Base-by-base conservation (phyloP, 2,797 vertebrate genomes). In the Hoplostethus atlanticus region DNA sequence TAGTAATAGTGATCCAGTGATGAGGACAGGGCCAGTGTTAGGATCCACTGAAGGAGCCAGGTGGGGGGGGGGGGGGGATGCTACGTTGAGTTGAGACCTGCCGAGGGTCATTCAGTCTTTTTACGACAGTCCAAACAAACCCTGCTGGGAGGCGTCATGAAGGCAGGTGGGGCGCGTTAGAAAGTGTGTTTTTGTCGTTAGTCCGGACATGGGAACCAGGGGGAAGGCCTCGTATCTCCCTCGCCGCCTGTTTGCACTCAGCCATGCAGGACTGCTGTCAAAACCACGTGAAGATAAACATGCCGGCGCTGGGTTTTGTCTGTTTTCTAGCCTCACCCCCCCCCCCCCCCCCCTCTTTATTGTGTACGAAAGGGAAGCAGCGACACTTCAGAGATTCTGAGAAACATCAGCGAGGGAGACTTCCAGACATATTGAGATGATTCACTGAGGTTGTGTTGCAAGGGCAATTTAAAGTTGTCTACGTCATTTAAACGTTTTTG, bases 161-260 rank as follows among this genome's bases (percentile, higher is more conserved):
- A 69, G 72, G 84, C 89, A 92, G 89, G 84, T 88, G 76, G 73
- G 77, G 15, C 53, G 25, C 66, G 60, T 79, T 84, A 71, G 76
- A 89, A 90, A 91, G 84, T 71, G 73, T 91, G 91, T 80, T 92
- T 91, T 86, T 69, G 75, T 79, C 85, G 86, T 93, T 81, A 90
- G 80, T 11, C 34, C 36, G 73, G 69, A 86, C 73, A 48, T 78
- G 80, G 68, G 78, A 77, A 68, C 78, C 64, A 2, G 47, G n/a
- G 30, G 0, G 6, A 0, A 28, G 56, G 61, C 63, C 59, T 4
- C 0, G 17, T 47, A 53, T 21, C 56, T 61, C 62, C 42, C 53
- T 30, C 0, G 10, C 5, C 13, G 57, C 64, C 69, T 79, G 72
- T 72, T 78, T 76, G 76, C 77, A 73, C 64, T 69, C 66, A 60